Percentiles rank a stretch among this genome's conserved stretches.
These are phyloP conservation scores for Pelodiscus sinensis DNA, from an alignment of 2,113 vertebrate species.

Conservation along the genomic window DNA sequence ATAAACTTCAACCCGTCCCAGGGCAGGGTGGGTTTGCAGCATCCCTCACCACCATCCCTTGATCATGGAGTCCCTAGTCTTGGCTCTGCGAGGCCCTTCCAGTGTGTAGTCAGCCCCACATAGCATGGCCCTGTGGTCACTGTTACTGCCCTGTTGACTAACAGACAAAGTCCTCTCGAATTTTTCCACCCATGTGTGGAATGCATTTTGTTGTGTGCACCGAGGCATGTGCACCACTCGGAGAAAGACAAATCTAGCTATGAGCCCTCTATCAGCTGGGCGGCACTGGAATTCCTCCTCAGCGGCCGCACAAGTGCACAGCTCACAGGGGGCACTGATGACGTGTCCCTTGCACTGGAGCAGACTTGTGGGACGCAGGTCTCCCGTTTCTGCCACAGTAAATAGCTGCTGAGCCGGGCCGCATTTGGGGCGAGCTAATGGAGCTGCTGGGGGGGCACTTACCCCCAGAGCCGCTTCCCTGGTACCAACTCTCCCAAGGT, in stretches of 20 bases:
- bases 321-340: too few species aligned
- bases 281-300: too few species aligned
- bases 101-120: not conserved
- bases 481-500: not conserved
- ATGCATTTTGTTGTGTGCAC: too few species aligned
- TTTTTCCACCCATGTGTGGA: too few species aligned
- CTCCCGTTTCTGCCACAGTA: not conserved
- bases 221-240: too few species aligned
- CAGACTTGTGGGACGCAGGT: not conserved
- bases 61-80: not conserved
- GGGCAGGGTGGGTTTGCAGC: not conserved
- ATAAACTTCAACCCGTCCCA: accelerated
- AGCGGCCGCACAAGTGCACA: too few species aligned
- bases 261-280: too few species aligned
- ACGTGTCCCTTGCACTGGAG: not conserved
- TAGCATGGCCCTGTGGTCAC: not conserved
- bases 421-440: not conserved
- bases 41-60: not conserved
- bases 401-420: not conserved
- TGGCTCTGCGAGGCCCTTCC: not conserved
- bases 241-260: too few species aligned
- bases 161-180: too few species aligned
- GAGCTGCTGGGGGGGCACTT: accelerated
- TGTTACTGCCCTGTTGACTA: not conserved
- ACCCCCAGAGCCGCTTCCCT: not conserved